Evolutionary conservation across 1,140 invertebrate genomes (phyloP).

Genomic region (Hycleus phaleratus): DNA sequence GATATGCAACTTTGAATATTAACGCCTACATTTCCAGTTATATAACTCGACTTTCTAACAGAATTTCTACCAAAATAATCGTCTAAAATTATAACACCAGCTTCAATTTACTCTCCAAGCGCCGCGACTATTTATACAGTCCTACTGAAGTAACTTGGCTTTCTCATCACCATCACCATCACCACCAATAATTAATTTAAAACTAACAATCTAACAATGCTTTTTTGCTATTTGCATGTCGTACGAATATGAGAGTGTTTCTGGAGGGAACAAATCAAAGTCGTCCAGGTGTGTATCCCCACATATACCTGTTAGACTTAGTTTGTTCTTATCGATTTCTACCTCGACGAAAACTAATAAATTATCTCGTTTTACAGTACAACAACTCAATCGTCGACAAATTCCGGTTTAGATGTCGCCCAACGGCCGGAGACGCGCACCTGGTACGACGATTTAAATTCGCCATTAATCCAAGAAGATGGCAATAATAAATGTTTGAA

Average conservation of each 20-base stretch:
- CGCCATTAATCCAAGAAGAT: slow-evolving; percentile 85
- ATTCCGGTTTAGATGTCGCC: slow-evolving; percentile 46
- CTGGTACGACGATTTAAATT: slow-evolving; percentile 75
- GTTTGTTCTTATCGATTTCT: neutral
- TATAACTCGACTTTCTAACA: too few relatives aligned
- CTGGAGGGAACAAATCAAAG: slow-evolving; percentile 50
- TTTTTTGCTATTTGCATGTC: slow-evolving; percentile 56
- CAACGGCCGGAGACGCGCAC: slow-evolving; percentile 48
- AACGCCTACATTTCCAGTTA: too few relatives aligned
- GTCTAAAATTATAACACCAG: too few relatives aligned
- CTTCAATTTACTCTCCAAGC: too few relatives aligned
- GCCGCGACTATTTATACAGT: too few relatives aligned
- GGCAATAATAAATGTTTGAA: slow-evolving; percentile 84
- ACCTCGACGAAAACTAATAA: neutral
- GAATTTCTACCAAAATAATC: too few relatives aligned
- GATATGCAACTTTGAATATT: too few relatives aligned
- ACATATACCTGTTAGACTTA: neutral
- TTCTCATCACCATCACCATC: too few relatives aligned
- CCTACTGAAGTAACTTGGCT: too few relatives aligned
- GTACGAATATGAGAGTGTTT: slow-evolving; percentile 57
- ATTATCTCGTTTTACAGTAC: slow-evolving; percentile 43
- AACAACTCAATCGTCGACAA: slow-evolving; percentile 49
- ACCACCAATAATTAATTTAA: neutral
- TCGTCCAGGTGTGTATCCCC: slow-evolving; percentile 39
- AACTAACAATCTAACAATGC: slow-evolving; percentile 45